Evolutionary conservation across 2,888 invertebrate species (phyloP), one percentile per base, ranked within the genome.

Genomic region (Pteria penguin): DNA sequence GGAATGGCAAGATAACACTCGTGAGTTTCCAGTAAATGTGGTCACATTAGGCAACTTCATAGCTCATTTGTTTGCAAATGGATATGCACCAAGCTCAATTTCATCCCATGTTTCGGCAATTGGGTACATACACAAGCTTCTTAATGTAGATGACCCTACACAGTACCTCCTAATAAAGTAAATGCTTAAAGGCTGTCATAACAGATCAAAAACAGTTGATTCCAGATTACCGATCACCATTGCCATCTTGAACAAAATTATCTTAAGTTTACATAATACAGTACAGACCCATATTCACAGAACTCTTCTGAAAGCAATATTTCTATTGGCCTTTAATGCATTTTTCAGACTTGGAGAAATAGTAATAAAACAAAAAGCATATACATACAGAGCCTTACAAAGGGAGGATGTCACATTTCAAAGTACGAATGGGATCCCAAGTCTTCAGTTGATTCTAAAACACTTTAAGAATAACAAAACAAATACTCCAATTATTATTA

Each of bases 41-140:
- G 63, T 63, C 2, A 32, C 24, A 3, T 26, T 75, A 27, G 31
- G 54, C 18, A 45, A 61, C 26, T 75, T 72, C 55, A 58, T 77
- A 22, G 68, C 68, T 1, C 52, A 70, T 36, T n/a, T n/a, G n/a
- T n/a, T n/a, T n/a, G n/a, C n/a, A n/a, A n/a, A n/a, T n/a, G n/a
- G n/a, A n/a, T n/a, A n/a, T n/a, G n/a, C n/a, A n/a, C n/a, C n/a
- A n/a, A n/a, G n/a, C n/a, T n/a, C n/a, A n/a, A n/a, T n/a, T n/a
- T n/a, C n/a, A n/a, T n/a, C n/a, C n/a, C n/a, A n/a, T n/a, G n/a
- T n/a, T n/a, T n/a, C n/a, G n/a, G 75, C 75, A 14, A 55, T 71
- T 18, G 24, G 69, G 14, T 67, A 68, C 36, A 22, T 32, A 3
- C 70, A 75, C 45, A 54, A 69, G 18, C 2, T 71, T 8, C 22